Conservation (phyloP, 2,797 vertebrate genomes). For the Hapalemur alaotrensis region DNA sequence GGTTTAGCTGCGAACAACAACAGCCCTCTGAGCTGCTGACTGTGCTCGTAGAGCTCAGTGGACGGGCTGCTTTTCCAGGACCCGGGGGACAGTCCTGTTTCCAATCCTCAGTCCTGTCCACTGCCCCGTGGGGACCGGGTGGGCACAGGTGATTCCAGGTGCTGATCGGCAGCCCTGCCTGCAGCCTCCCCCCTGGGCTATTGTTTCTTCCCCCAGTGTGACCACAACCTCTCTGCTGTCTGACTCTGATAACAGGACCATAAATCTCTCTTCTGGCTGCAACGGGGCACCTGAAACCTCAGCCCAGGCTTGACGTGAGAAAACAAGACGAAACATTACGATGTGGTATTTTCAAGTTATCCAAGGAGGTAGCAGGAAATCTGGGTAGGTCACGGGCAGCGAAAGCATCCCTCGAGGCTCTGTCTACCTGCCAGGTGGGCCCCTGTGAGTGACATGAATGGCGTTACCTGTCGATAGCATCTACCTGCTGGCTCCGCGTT, state of each 20-base stretch:
- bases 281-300: slow-evolving; percentile 65
- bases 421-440: neutral
- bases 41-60: slow-evolving; percentile 34
- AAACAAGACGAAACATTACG: slow-evolving; percentile 62
- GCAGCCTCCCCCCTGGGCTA: neutral
- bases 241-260: slow-evolving; percentile 76
- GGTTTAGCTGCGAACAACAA: slow-evolving; percentile 56
- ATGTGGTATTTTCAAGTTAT: slow-evolving; percentile 47
- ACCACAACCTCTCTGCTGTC: slow-evolving; percentile 76
- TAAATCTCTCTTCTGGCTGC: slow-evolving; percentile 79
- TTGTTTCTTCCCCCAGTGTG: slow-evolving; percentile 38
- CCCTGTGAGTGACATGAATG: neutral
- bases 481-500: neutral
- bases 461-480: neutral
- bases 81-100: neutral
- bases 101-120: neutral
- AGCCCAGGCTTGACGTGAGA: slow-evolving; percentile 74
- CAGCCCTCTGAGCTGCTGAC: slow-evolving; percentile 64
- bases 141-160: slow-evolving; percentile 58
- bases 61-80: slow-evolving; percentile 73
- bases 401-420: neutral
- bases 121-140: neutral
- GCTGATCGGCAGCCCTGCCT: neutral
- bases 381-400: slow-evolving; percentile 4
- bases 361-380: slow-evolving; percentile 54